phyloP scores from a whole-genome alignment of 2,113 vertebrate species.

The Romanogobio albipinnatus region DNA sequence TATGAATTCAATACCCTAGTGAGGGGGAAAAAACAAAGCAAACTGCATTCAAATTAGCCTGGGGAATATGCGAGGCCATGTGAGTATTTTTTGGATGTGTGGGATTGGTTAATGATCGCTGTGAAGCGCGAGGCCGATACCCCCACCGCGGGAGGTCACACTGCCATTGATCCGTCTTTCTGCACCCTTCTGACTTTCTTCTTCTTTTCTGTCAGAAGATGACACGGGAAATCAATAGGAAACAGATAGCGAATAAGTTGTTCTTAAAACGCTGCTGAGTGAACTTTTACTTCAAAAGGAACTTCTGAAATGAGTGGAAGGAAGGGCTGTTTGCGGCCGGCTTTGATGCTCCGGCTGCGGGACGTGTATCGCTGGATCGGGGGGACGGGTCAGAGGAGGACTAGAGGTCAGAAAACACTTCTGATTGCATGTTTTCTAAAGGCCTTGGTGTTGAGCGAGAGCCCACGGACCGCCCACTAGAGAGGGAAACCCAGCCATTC shows the following conservation, averaged over 20 bases:
- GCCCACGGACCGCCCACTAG: not conserved
- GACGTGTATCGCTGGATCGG: constrained; percentile 68
- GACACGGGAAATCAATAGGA: constrained; percentile 73
- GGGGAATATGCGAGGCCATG: constrained; percentile 27
- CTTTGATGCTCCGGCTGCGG: constrained; percentile 65
- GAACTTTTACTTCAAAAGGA: constrained; percentile 78
- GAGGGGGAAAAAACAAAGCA: constrained; percentile 5
- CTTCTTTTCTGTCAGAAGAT: constrained; percentile 57
- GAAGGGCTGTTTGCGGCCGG: constrained; percentile 42
- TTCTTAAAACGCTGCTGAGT: constrained; percentile 69
- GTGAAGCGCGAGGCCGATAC: constrained; percentile 57
- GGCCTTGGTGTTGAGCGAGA: constrained; percentile 46
- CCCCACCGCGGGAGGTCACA: constrained; percentile 66
- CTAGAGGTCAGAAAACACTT: constrained; percentile 64
- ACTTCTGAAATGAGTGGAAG: constrained; percentile 61
- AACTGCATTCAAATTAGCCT: constrained; percentile 59
- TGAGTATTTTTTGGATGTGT: constrained; percentile 49
- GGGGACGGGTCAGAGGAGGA: constrained; percentile 65
- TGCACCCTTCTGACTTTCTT: constrained; percentile 21
- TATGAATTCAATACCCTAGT: constrained; percentile 54
- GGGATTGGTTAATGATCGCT: constrained; percentile 68
- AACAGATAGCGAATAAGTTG: constrained; percentile 74
- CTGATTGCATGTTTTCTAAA: constrained; percentile 66
- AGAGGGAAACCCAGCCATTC: not conserved
- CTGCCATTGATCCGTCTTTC: constrained; percentile 67